A percentile compares a stretch with the other conserved stretches of the same genome.
Evolutionary conservation across 2,113 vertebrate species (phyloP).

Genomic region (Phalacrocorax carbo): DNA sequence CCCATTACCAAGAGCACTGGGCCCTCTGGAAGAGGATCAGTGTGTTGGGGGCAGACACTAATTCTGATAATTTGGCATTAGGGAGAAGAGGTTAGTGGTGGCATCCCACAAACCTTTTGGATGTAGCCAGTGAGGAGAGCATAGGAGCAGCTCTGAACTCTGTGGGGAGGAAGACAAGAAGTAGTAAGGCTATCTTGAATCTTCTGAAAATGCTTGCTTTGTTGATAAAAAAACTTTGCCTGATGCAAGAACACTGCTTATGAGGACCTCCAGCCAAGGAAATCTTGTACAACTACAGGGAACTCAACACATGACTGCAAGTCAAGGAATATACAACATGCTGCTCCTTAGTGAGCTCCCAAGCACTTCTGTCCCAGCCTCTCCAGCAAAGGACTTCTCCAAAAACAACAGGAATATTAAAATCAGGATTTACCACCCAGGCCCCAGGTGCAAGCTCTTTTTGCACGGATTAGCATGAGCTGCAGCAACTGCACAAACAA

Average conservation of each 20-base stretch:
- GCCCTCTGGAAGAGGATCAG: not conserved
- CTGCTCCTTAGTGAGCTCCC: not conserved
- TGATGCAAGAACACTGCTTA: not conserved
- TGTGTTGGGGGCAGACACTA: not conserved
- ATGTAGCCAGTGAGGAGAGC: not conserved
- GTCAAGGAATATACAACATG: not conserved
- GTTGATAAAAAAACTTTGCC: not conserved
- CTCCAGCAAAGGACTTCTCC: not conserved
- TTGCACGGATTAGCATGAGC: not conserved
- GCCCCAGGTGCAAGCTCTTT: not conserved
- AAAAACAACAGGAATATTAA: not conserved
- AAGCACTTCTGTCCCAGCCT: not conserved
- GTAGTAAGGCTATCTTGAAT: not conserved
- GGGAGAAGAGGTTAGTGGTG: not conserved
- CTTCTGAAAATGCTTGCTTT: not conserved
- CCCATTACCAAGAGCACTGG: not conserved
- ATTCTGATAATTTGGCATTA: not conserved
- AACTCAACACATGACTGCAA: not conserved
- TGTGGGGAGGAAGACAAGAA: not conserved
- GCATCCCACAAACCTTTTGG: not conserved
- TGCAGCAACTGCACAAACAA: conserved; percentile 24
- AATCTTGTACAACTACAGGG: not conserved
- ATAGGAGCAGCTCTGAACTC: not conserved
- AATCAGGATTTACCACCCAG: not conserved
- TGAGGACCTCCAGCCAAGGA: not conserved